These are phyloP conservation scores for Datnioides undecimradiatus DNA, from an alignment of 2,113 vertebrate genomes.

Conservation along the genomic window DNA sequence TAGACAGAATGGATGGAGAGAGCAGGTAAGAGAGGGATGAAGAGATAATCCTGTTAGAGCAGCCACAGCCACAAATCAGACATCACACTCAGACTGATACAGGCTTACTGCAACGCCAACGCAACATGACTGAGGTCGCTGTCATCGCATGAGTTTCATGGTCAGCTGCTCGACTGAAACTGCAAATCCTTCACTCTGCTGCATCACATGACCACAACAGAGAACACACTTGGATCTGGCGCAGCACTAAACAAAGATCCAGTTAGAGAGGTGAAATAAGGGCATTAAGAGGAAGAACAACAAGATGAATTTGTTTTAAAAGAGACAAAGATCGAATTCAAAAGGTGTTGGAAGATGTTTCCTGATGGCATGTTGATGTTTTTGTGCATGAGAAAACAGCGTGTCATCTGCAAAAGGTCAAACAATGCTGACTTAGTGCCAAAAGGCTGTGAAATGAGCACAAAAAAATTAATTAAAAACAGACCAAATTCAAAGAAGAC, in stretches of 20 bases:
- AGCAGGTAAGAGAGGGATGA: constrained; percentile 30
- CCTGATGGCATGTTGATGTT: background rate
- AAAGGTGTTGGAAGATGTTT: background rate
- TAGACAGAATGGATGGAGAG: constrained; percentile 32
- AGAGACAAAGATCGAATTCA: background rate
- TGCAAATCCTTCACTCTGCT: background rate
- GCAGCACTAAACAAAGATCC: background rate
- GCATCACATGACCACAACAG: background rate
- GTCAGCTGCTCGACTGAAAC: background rate
- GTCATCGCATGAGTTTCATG: background rate
- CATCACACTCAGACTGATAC: constrained; percentile 50
- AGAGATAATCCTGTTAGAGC: constrained; percentile 57
- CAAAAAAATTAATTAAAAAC: too few relatives aligned
- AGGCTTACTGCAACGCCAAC: constrained; percentile 1
- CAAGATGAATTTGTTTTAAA: background rate
- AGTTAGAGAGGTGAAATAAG: background rate
- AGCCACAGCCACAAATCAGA: constrained; percentile 41
- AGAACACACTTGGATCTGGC: background rate
- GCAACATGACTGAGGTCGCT: background rate
- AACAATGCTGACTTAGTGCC: background rate
- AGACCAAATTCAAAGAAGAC: too few relatives aligned
- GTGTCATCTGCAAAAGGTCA: background rate
- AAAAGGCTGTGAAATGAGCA: background rate
- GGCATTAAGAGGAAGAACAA: background rate
- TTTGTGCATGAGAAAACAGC: background rate